Conservation (phyloP, 2,888 invertebrate genomes). For the Taphrorychus bicolor region DNA sequence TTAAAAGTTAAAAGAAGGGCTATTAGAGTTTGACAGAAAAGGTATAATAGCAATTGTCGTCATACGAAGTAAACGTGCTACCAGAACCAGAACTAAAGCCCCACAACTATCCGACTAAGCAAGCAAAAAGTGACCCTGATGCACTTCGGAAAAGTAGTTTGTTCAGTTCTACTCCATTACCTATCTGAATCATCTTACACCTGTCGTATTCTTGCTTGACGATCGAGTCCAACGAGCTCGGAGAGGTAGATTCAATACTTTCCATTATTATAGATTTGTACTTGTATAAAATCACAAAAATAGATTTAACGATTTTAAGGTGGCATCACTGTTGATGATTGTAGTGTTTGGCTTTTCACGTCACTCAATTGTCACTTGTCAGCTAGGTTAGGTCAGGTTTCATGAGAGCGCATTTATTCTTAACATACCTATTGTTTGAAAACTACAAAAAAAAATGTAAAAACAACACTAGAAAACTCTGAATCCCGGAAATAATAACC, state of each 20-base stretch:
- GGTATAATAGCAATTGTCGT: background rate
- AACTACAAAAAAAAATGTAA: no score
- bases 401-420: no score
- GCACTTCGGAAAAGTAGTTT: conserved; percentile 32
- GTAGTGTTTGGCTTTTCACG: no score
- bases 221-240: background rate
- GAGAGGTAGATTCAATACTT: no score
- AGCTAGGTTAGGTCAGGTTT: no score
- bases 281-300: no score
- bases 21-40: conserved; percentile 4
- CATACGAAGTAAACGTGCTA: background rate
- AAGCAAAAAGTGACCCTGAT: conserved; percentile 25
- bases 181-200: conserved; percentile 33
- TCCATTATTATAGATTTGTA: no score
- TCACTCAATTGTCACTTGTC: no score
- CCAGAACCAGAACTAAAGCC: conserved; percentile 3
- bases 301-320: background rate
- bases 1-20: no score
- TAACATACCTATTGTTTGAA: no score
- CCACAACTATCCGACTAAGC: background rate
- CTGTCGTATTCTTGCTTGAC: conserved; percentile 22
- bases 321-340: background rate
- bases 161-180: conserved; percentile 25
- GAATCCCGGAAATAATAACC: no score
- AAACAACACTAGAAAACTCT: no score